Percentiles rank a stretch among this genome's conserved stretches.
Evolutionary conservation across 2,797 vertebrate species (phyloP).

Genomic region (Rhinatrema bivittatum): DNA sequence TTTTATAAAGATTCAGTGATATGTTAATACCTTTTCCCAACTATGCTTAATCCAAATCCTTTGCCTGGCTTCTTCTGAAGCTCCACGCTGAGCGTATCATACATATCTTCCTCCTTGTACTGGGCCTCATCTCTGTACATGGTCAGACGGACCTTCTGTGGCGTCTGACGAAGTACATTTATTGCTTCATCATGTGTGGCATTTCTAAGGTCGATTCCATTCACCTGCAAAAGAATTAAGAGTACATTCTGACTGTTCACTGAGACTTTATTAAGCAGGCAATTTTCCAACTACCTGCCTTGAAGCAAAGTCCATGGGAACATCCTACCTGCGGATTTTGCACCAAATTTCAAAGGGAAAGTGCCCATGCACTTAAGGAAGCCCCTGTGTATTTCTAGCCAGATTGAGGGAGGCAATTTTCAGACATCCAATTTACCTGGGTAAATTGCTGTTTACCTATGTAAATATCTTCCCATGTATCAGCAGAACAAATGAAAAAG

Average conservation of each 20-base stretch:
- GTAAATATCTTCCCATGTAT: no score
- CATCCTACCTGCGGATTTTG: no score
- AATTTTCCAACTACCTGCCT: no score
- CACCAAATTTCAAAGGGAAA: no score
- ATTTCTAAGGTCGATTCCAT: constrained; percentile 79
- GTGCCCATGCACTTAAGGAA: no score
- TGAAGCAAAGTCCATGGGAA: no score
- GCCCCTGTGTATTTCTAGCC: no score
- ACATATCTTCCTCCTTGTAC: constrained; percentile 92
- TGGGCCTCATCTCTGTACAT: constrained; percentile 91
- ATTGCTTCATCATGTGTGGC: constrained; percentile 94
- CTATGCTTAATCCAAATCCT: constrained; percentile 91
- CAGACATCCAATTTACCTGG: no score
- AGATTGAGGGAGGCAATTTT: no score
- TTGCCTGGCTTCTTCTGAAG: constrained; percentile 84
- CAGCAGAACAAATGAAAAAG: no score
- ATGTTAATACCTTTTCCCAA: constrained; percentile 78
- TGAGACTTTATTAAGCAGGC: background rate
- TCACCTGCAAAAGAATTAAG: constrained; percentile 63
- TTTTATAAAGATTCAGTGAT: no score
- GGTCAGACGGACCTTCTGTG: constrained; percentile 74
- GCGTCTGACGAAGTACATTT: constrained; percentile 90
- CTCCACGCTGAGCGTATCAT: constrained; percentile 79
- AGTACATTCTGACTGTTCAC: background rate
- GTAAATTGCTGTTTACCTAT: no score